Percentiles rank a stretch among this genome's conserved stretches.
phyloP scores from a whole-genome alignment of 1,140 invertebrate species.

The Octopus bimaculoides region DNA sequence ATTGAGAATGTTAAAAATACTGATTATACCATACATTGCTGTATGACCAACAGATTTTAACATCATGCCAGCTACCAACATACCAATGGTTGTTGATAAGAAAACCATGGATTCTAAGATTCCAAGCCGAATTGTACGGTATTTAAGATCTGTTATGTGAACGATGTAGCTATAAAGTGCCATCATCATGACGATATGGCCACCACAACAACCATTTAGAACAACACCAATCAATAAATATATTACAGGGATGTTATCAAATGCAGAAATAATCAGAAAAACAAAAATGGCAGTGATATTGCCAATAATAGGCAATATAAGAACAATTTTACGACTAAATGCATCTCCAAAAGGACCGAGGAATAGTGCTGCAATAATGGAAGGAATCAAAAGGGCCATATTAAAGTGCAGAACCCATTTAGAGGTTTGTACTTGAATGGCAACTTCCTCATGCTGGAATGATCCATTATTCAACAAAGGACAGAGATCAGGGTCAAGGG shows the following conservation, averaged over 20 bases:
- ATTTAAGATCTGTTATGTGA: background rate
- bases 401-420: background rate
- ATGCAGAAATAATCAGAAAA: background rate
- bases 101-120: background rate
- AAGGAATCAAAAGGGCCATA: background rate
- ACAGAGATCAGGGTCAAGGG: background rate
- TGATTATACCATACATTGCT: background rate
- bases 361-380: background rate
- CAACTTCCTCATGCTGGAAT: background rate
- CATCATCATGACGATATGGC: background rate
- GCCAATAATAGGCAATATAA: background rate
- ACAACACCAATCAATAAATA: background rate
- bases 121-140: background rate
- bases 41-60: background rate
- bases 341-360: background rate
- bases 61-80: background rate
- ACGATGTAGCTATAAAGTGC: background rate
- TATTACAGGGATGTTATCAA: background rate
- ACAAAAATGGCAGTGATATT: background rate
- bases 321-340: background rate
- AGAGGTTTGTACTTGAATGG: background rate
- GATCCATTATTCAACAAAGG: background rate
- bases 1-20: background rate
- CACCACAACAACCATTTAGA: background rate
- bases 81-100: background rate